Evolutionary conservation across 2,888 invertebrate species (phyloP), one percentile per base, ranked within the genome.

Genomic region (Caenorhabditis panamensis): DNA sequence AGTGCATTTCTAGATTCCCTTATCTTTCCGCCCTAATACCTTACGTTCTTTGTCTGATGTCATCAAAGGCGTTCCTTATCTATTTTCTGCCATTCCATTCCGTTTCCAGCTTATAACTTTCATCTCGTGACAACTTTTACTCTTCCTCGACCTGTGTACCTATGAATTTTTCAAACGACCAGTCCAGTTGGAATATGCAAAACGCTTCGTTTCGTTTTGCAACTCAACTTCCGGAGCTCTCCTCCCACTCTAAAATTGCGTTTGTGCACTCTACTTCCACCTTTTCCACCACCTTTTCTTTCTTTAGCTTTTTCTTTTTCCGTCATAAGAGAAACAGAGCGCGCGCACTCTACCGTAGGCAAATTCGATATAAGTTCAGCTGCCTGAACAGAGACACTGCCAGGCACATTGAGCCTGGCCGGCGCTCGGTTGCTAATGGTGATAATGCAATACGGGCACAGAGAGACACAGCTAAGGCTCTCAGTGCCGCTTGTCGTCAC

Each of bases 361-460:
- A 26, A 62, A 62, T 62, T 47, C 26, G 20, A 56, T 62, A 28
- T 20, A 56, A 56, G 31, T 56, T 59, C 59, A 59, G 59, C 37
- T 59, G 37, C 54, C 1, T n/a, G 47, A 31, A 36, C 31, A 24
- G 51, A 36, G 59, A 26, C 64, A 59, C 64, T 51, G 64, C 58
- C 73, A 13, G 59, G 51, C 58, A 58, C 64, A 18, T 28, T 47
- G 61, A 71, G 63, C 72, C 31, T 49, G 41, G 9, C 16, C 44
- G 36, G 28, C 11, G 62, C 20, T 53, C 62, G 62, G 69, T 73
- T 73, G 73, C 73, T 73, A 73, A 64, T 64, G 73, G 73, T 66
- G 73, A 73, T 73, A 73, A 56, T 67, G 41, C 41, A 51, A 36
- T 69, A 22, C 24, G 22, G 13, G 54, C 41, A 41, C 61, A 9